Evolutionary conservation across 2,113 vertebrate species (phyloP), one percentile per base, ranked within the genome.

Genomic region (Gila orcuttii): DNA sequence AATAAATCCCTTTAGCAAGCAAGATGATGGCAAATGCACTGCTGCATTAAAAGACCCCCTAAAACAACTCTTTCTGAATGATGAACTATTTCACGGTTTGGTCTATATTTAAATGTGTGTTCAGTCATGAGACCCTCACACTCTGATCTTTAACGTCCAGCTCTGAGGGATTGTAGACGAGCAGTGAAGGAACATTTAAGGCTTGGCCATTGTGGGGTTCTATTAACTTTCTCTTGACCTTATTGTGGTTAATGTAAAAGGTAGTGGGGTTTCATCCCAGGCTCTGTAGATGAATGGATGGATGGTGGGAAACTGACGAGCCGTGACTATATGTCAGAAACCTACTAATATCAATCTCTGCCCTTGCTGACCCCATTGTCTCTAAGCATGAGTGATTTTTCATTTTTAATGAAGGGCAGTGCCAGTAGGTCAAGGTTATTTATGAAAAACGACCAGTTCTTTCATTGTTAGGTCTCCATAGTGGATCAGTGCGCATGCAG

Each of bases 221-320:
- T 81, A 66, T 81, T 81, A 64, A 66, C 59, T 81, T 81, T 64
- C 31, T 81, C 39, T 28, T 81, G 59, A 81, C 79, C 79, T 81
- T 45, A 66, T 80, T 80, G 57, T 64, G 57, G 57, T 25, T 45
- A 80, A 80, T 80, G 15, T 62, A 64, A 80, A 80, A 80, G 78
- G 36, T 42, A 45, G 78, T 80, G n/a, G 59, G 78, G 36, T 45
- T 80, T 80, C 78, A 62, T 81, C 62, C 45, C 45, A 52, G 62
- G 28, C 25, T 52, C 45, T 52, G 17, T 82, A 50, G 62, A 82
- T 69, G 45, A 82, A 82, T 45, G 19, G 69, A 12, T 36, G 60
- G 62, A 82, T 33, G 80, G 25, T 23, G 42, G 62, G 45, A 82
- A 52, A 82, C 64, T 6, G 19, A 52, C 42, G 45, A 82, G 60